phyloP scores from a whole-genome alignment of 2,113 vertebrate species.

The Corythoichthys haematopterus region DNA sequence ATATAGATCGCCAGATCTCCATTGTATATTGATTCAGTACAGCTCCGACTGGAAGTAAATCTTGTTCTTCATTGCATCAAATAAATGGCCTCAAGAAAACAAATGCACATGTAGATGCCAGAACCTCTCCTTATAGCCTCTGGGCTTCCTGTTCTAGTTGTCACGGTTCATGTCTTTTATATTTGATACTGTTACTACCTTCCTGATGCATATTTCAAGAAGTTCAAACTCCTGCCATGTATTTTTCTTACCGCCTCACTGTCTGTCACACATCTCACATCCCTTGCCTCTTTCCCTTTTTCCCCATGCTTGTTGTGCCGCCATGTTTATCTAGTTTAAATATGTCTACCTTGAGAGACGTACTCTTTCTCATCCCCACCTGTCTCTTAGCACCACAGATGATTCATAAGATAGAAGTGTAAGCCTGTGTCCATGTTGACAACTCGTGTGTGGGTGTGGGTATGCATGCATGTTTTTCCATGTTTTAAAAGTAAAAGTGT shows the following conservation, averaged over 20 bases:
- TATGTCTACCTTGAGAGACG: constrained; percentile 41
- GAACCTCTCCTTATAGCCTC: constrained; percentile 30
- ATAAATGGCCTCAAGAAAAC: constrained; percentile 35
- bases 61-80: constrained; percentile 32
- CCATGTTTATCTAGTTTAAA: constrained; percentile 41
- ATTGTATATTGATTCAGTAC: constrained; percentile 14
- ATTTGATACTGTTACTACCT: neutral
- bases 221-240: constrained; percentile 20
- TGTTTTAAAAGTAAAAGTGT: constrained; percentile 9
- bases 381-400: constrained; percentile 56
- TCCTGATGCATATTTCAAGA: constrained; percentile 26
- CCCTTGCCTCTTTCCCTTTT: constrained; percentile 4
- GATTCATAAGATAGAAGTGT: constrained; percentile 56
- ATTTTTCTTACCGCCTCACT: constrained; percentile 16
- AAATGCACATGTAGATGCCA: constrained; percentile 13
- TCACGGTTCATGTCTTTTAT: constrained; percentile 23
- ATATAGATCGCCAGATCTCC: constrained; percentile 6
- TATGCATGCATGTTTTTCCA: constrained; percentile 11
- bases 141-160: constrained; percentile 31
- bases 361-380: constrained; percentile 23
- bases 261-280: constrained; percentile 25
- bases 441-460: constrained; percentile 34
- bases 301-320: constrained; percentile 10
- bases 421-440: constrained; percentile 45
- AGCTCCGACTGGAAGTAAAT: constrained; percentile 29